Evolutionary conservation across 92 coral and sea anemone genomes (phyloP).

Genomic region (Epizoanthus fatuus): DNA sequence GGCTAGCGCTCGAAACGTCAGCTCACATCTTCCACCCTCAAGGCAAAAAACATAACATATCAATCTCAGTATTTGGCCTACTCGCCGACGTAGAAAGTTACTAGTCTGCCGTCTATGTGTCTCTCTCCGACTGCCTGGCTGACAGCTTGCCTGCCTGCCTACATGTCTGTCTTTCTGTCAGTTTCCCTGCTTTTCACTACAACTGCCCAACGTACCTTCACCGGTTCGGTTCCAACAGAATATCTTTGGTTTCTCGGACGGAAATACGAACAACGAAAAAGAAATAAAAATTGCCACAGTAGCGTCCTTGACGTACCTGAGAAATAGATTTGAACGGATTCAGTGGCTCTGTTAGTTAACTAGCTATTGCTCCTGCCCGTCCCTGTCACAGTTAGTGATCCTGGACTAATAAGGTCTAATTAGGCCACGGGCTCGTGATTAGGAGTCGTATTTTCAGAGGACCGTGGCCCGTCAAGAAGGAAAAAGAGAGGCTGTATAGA

Average conservation of each 20-base stretch:
- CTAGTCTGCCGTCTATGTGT: no score
- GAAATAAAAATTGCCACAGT: constrained; percentile 90
- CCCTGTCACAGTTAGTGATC: neutral
- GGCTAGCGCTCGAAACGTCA: no score
- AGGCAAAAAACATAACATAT: no score
- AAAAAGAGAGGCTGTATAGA: no score
- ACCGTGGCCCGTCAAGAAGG: neutral
- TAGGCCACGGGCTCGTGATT: neutral
- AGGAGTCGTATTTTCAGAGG: no score
- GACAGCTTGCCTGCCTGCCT: no score
- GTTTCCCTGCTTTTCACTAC: neutral
- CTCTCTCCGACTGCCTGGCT: no score
- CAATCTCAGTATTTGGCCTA: no score
- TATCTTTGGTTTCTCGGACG: constrained; percentile 91
- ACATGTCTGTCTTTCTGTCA: neutral
- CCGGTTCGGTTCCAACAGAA: constrained; percentile 80
- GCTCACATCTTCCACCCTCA: no score
- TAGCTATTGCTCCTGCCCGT: neutral
- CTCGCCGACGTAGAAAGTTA: no score
- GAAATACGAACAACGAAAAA: constrained; percentile 93
- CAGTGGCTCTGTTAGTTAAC: neutral
- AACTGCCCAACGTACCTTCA: constrained; percentile 60
- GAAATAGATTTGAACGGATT: neutral
- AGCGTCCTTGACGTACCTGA: constrained; percentile 90
- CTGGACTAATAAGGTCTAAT: constrained; percentile 20